A percentile compares a stretch with the other conserved stretches of the same genome.
These are phyloP conservation scores for Sarcophaga rosellei DNA, from an alignment of 2,888 invertebrate genomes.

Conservation along the genomic window DNA sequence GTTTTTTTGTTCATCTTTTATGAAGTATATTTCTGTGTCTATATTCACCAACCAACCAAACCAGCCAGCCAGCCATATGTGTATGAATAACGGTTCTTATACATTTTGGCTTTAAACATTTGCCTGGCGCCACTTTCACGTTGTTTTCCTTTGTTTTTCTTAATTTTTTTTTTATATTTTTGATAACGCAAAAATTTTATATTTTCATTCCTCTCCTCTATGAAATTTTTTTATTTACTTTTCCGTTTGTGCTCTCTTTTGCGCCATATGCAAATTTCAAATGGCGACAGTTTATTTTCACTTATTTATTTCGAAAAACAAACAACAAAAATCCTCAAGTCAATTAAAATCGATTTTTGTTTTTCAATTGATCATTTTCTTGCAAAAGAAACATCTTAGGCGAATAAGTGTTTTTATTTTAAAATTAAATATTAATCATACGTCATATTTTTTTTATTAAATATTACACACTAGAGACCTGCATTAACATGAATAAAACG, in stretches of 20 bases:
- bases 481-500: too few species aligned
- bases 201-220: background rate
- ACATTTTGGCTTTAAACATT: background rate
- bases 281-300: constrained; percentile 37
- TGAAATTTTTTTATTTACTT: background rate
- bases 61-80: constrained; percentile 4
- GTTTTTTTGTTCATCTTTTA: background rate
- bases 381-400: background rate
- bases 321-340: background rate
- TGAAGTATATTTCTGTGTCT: background rate
- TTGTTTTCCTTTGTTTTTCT: background rate
- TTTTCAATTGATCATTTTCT: background rate
- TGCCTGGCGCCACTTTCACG: constrained; percentile 44
- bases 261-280: constrained; percentile 33
- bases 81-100: background rate
- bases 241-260: background rate
- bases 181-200: constrained; percentile 33
- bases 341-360: background rate
- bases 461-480: too few species aligned
- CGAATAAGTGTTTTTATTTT: background rate
- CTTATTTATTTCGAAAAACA: background rate
- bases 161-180: background rate
- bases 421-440: too few species aligned
- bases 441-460: too few species aligned
- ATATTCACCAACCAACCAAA: background rate